Conservation (phyloP, 2,113 vertebrate species). For the Elgaria multicarinata region DNA sequence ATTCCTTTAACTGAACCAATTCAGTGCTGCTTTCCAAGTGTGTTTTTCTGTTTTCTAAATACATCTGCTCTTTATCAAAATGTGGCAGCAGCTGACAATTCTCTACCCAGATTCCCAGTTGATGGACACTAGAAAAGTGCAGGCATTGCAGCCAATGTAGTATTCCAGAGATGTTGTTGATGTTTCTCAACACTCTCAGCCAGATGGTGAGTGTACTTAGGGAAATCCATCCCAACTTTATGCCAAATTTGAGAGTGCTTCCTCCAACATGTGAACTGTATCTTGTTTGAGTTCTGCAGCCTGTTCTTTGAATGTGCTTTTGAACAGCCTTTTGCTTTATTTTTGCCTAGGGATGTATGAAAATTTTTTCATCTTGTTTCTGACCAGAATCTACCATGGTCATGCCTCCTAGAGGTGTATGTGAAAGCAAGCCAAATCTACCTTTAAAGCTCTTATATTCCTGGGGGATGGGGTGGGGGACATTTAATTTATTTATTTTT, state of each 20-base stretch:
- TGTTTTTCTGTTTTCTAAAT: constrained; percentile 11
- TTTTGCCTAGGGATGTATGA: no score
- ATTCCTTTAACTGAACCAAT: neutral
- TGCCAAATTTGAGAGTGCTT: constrained; percentile 5
- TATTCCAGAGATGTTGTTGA: neutral
- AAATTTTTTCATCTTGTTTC: no score
- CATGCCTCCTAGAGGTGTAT: no score
- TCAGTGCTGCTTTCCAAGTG: neutral
- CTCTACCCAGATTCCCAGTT: neutral
- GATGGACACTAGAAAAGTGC: constrained; percentile 5
- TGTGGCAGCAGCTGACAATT: neutral
- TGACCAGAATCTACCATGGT: no score
- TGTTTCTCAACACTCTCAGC: neutral
- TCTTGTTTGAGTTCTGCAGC: neutral
- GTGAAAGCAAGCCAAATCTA: no score
- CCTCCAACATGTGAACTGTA: neutral
- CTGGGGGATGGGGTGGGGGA: no score
- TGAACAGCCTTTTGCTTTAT: neutral
- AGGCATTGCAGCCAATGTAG: neutral
- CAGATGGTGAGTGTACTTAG: neutral
- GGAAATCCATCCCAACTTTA: neutral
- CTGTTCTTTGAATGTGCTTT: neutral
- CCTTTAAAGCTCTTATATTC: no score
- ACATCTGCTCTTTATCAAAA: constrained; percentile 8
- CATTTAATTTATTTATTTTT: no score